A percentile compares a stretch with the other conserved stretches of the same genome.
These are phyloP conservation scores for Podabrus alpinus DNA, from an alignment of 2,888 invertebrate species.

Conservation along the genomic window DNA sequence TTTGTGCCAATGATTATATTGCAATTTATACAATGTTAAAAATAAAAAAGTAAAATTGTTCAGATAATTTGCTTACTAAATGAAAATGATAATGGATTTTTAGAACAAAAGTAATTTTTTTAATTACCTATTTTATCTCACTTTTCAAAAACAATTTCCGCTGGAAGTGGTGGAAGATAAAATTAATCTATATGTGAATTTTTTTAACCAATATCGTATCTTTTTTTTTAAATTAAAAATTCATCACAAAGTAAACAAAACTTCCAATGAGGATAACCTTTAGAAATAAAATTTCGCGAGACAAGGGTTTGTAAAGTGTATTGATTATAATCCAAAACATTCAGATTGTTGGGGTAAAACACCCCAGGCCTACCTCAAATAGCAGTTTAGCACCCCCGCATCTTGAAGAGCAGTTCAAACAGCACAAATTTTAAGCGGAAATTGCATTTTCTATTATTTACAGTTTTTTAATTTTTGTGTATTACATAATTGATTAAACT, in stretches of 20 bases:
- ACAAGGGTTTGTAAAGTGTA: not conserved
- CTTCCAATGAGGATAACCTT: not conserved
- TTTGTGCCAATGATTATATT: too few relatives aligned
- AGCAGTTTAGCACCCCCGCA: constrained; percentile 2
- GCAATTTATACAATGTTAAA: too few relatives aligned
- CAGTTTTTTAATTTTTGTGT: not conserved
- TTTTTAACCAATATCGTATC: not conserved
- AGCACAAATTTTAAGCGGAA: not conserved
- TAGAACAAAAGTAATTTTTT: not conserved
- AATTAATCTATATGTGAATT: not conserved
- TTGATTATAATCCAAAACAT: constrained; percentile 6
- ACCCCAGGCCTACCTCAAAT: constrained; percentile 13
- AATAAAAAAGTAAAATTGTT: too few relatives aligned
- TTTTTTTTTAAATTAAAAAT: not conserved
- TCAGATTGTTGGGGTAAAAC: constrained; percentile 10
- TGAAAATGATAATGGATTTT: not conserved
- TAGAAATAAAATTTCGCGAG: not conserved
- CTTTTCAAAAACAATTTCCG: not conserved
- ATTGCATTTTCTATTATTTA: not conserved
- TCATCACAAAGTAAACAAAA: not conserved
- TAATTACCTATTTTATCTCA: not conserved
- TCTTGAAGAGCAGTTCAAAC: not conserved
- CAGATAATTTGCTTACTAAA: not conserved
- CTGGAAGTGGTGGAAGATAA: not conserved
- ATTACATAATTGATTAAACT: not conserved